A percentile compares a stretch with the other conserved stretches of the same genome.
Evolutionary conservation across 2,888 invertebrate species (phyloP).

Genomic region (Meliscaeva auricollis): DNA sequence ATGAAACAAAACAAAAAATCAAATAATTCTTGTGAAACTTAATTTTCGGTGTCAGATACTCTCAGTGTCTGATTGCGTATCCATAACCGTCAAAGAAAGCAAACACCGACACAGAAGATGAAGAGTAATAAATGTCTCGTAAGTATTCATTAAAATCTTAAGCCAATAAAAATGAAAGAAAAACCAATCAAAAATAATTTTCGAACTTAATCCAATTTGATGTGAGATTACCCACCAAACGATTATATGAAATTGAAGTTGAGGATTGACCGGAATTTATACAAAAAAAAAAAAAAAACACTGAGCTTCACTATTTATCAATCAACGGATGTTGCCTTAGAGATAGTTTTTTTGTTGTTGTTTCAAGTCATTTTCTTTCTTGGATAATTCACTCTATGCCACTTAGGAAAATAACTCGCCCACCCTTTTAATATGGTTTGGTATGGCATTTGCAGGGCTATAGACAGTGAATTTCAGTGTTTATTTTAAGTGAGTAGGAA

Average conservation of each 20-base stretch:
- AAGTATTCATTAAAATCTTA: constrained; percentile 54
- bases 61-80: background rate
- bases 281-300: background rate
- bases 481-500: constrained; percentile 3
- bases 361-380: background rate
- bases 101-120: constrained; percentile 28
- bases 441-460: constrained; percentile 13
- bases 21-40: constrained; percentile 1
- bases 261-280: constrained; percentile 12
- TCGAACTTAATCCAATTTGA: constrained; percentile 62
- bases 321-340: constrained; percentile 56
- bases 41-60: constrained; percentile 7
- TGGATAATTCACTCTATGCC: background rate
- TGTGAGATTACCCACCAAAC: constrained; percentile 42
- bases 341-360: background rate
- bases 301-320: constrained; percentile 39
- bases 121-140: constrained; percentile 54
- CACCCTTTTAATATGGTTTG: constrained; percentile 20
- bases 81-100: constrained; percentile 20
- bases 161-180: constrained; percentile 53
- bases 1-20: background rate
- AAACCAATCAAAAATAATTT: constrained; percentile 50
- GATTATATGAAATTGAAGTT: constrained; percentile 13
- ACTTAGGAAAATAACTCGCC: constrained; percentile 20
- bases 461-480: background rate